Evolutionary conservation across 2,888 invertebrate genomes (phyloP), one percentile per base, ranked within the genome.

Genomic region (Myopa tessellatipennis): DNA sequence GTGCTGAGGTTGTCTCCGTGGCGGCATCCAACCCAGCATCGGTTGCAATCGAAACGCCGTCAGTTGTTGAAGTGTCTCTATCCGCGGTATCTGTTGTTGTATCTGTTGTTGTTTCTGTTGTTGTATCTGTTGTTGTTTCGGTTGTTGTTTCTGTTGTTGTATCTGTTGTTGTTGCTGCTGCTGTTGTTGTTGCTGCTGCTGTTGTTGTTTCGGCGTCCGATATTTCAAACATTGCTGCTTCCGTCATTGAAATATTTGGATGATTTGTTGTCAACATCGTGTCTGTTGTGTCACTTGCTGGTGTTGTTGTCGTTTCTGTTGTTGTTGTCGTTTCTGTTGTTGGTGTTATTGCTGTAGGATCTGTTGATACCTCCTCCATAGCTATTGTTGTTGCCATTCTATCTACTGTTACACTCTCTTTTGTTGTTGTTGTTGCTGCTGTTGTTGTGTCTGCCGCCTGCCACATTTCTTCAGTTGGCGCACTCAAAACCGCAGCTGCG

Each of bases 1-100:
- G 18, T 18, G 77, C 58, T 16, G 79, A 76, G 50, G 55, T 79
- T 36, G 77, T 16, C n/a, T 77, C 73, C 18, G 77, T 60, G 8
- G 65, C 71, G 8, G 16, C 58, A 63, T 58, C 50, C 34, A 14
- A 34, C 3, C 58, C 12, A 4, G 26, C 45, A 8, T 76, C 58
- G 3, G 72, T 50, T 36, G 74, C 75, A 8, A 50, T 70, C 26
- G 67, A 60, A 1, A 76, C 68, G 50, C 77, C 79, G 55, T 78
- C 45, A 10, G 70, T 34, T 55, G 72, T 75, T 73, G 68, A 12
- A 63, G 70, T 68, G 10, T 73, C 61, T 36, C 45, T 77, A 61
- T 78, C n/a, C 26, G 65, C 18, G 7, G 34, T 45, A 12, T 55
- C 40, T 38, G 60, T 69, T 65, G 61, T 45, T 26, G 34, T 45